These are phyloP conservation scores for Brenthis hecate DNA, from an alignment of 2,888 invertebrate genomes.

Conservation along the genomic window DNA sequence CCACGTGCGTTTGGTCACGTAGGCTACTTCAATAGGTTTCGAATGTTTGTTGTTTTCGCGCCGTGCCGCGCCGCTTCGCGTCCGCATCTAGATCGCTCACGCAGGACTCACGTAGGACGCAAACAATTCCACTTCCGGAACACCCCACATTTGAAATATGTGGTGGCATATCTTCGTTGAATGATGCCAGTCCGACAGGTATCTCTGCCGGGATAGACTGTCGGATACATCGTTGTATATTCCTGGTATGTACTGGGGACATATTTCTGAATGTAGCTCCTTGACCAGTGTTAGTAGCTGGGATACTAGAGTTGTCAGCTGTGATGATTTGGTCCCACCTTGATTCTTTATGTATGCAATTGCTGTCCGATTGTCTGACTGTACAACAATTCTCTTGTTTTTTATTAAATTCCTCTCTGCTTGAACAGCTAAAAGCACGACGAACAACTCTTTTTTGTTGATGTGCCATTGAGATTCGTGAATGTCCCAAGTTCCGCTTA, in stretches of 20 bases:
- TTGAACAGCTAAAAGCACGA: slow-evolving; percentile 35
- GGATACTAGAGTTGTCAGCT: background rate
- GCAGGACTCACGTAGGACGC: no score
- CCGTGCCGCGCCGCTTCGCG: no score
- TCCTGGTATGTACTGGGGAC: background rate
- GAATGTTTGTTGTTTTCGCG: no score
- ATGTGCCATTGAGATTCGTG: slow-evolving; percentile 40
- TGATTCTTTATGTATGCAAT: slow-evolving; percentile 42
- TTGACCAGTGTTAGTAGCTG: background rate
- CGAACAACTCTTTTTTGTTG: slow-evolving; percentile 43
- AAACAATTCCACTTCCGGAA: no score
- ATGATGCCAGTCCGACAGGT: slow-evolving; percentile 40
- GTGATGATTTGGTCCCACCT: slow-evolving; percentile 41
- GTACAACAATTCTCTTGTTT: slow-evolving; percentile 31
- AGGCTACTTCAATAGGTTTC: no score
- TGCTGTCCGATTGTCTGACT: slow-evolving; percentile 36
- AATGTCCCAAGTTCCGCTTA: slow-evolving; percentile 36
- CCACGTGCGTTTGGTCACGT: no score
- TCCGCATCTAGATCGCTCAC: no score
- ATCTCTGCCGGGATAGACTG: slow-evolving; percentile 38
- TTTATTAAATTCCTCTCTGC: slow-evolving; percentile 18
- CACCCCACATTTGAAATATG: slow-evolving; percentile 27
- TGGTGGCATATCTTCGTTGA: slow-evolving; percentile 19
- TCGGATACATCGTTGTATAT: slow-evolving; percentile 37
- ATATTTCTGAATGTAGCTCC: background rate